Evolutionary conservation across 92 coral and sea anemone genomes (phyloP).

Genomic region (Phymanthus crucifer): DNA sequence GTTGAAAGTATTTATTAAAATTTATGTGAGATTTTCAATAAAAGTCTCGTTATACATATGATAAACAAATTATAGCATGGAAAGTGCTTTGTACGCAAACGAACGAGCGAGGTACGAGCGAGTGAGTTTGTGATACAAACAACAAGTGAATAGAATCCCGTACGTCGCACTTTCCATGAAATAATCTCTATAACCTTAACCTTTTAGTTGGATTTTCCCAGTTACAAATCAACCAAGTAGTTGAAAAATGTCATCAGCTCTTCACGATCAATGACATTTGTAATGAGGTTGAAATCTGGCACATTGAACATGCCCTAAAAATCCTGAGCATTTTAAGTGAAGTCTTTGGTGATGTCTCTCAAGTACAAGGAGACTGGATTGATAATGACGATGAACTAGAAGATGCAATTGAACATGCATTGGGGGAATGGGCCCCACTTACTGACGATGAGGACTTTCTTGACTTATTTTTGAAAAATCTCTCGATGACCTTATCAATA

Average conservation of each 20-base stretch:
- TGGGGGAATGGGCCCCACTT: neutral
- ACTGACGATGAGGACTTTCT: constrained; percentile 6
- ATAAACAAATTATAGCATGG: no score
- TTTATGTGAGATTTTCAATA: no score
- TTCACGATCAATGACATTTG: constrained; percentile 27
- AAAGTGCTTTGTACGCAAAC: no score
- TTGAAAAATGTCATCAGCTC: constrained; percentile 23
- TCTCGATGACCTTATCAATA: neutral
- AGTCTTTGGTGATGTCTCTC: constrained; percentile 27
- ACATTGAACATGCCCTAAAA: constrained; percentile 23
- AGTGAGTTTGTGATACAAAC: no score
- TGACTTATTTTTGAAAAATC: constrained; percentile 10
- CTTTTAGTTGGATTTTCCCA: constrained; percentile 41
- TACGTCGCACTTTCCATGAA: no score
- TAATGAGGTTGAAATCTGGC: constrained; percentile 39
- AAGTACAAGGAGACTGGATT: constrained; percentile 8
- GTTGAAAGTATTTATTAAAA: no score
- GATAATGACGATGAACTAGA: constrained; percentile 3
- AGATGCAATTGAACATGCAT: constrained; percentile 18
- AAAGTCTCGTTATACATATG: no score
- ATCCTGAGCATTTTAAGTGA: constrained; percentile 26
- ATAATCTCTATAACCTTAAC: constrained; percentile 9
- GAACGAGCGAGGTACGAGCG: no score
- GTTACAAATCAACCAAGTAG: constrained; percentile 36
- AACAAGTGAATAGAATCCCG: no score